A percentile compares a stretch with the other conserved stretches of the same genome.
Evolutionary conservation across 2,113 vertebrate species (phyloP).

Genomic region (Apistogramma diplotaenia): DNA sequence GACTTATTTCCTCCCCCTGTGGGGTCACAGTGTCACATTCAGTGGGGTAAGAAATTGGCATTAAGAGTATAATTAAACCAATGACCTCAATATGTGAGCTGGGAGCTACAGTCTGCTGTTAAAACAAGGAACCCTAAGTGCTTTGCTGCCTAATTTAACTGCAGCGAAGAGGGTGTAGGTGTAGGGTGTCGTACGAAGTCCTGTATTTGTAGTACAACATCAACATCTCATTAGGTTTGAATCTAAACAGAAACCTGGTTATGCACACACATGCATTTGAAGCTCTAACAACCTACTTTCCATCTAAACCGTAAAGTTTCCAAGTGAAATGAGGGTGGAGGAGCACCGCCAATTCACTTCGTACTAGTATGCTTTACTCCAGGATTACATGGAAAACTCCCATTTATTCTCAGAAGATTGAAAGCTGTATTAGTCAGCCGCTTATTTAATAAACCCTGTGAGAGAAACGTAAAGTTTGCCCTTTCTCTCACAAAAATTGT

Average conservation of each 20-base stretch:
- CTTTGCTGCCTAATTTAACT: not conserved
- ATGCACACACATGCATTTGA: not conserved
- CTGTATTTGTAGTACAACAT: not conserved
- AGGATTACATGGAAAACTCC: conserved; percentile 33
- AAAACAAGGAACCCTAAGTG: conserved; percentile 46
- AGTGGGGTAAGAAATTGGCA: conserved; percentile 34
- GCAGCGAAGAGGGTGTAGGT: not conserved
- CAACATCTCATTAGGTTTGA: not conserved
- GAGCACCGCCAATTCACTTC: not conserved
- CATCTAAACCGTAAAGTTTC: not conserved
- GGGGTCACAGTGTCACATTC: conserved; percentile 55
- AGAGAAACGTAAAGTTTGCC: conserved; percentile 18
- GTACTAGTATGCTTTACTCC: conserved; percentile 27
- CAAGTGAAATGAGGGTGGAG: not conserved
- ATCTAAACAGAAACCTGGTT: not conserved
- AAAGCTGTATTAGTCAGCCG: conserved; percentile 62
- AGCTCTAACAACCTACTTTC: conserved; percentile 1
- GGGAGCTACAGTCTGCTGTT: conserved; percentile 6
- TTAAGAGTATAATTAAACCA: conserved; percentile 48
- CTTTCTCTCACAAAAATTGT: not conserved
- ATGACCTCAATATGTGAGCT: not conserved
- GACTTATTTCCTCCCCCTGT: conserved; percentile 57
- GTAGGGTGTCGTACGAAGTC: not conserved
- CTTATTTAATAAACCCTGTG: conserved; percentile 5
- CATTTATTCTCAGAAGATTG: conserved; percentile 21